phyloP scores from a whole-genome alignment of 2,888 invertebrate species.

The Amblyteles armatorius region DNA sequence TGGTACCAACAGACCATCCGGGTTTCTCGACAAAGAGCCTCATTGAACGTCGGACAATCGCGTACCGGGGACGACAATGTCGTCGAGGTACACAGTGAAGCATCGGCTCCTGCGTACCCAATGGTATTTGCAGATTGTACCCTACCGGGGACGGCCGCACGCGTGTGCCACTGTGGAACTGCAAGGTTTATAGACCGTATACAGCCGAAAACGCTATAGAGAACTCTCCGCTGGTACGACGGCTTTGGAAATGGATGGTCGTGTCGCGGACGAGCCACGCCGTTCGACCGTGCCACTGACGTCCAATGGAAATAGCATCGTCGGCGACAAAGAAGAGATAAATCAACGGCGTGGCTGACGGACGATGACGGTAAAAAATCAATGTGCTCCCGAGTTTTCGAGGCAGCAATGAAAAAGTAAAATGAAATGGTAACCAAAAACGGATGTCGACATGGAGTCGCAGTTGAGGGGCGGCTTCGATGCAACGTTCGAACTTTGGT shows the following conservation, averaged over 20 bases:
- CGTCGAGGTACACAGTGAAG: conserved; percentile 37
- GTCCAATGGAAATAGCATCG: not conserved
- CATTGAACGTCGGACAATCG: conserved; percentile 65
- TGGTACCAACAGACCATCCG: conserved; percentile 42
- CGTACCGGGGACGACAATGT: conserved; percentile 32
- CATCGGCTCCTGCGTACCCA: conserved; percentile 39
- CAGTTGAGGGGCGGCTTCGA: no score
- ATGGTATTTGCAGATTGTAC: conserved; percentile 39
- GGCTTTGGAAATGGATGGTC: conserved; percentile 7
- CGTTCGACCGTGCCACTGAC: not conserved
- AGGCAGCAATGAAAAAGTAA: not conserved
- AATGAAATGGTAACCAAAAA: not conserved
- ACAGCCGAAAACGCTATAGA: not conserved
- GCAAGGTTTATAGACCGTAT: not conserved
- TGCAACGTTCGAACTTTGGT: not conserved
- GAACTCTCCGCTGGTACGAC: not conserved
- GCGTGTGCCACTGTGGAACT: conserved; percentile 6
- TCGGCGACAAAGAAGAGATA: conserved; percentile 7
- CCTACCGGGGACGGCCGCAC: conserved; percentile 11
- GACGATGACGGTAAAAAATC: not conserved
- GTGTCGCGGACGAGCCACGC: conserved; percentile 2
- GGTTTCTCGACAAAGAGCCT: conserved; percentile 59
- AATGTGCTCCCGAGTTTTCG: not conserved
- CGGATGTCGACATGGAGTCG: not conserved
- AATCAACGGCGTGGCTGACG: not conserved